Conservation (phyloP, 2,888 invertebrate genomes). For the Caenorhabditis zanzibari region DNA sequence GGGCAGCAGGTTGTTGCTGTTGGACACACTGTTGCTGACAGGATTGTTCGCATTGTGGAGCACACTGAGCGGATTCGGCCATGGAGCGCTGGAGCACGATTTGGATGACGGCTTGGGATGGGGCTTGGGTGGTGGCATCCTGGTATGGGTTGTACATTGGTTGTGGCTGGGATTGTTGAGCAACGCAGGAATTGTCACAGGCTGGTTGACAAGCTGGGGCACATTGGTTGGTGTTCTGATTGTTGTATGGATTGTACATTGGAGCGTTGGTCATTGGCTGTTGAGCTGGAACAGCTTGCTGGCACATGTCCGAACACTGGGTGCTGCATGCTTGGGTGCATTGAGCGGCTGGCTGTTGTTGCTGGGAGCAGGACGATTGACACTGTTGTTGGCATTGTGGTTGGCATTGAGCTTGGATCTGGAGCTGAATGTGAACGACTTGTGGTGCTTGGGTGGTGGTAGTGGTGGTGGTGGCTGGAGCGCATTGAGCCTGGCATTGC, state of each 20-base stretch:
- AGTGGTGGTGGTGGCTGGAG: conserved; percentile 57
- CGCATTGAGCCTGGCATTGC: conserved; percentile 60
- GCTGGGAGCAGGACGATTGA: conserved; percentile 67
- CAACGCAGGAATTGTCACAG: conserved; percentile 60
- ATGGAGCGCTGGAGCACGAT: conserved; percentile 67
- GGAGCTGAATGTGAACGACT: conserved; percentile 63
- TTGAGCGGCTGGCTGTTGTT: conserved; percentile 68
- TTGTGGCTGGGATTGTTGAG: conserved; percentile 40
- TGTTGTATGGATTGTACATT: conserved; percentile 60
- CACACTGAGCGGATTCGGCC: conserved; percentile 69
- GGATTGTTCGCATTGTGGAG: conserved; percentile 71
- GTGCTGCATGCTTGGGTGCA: conserved; percentile 66
- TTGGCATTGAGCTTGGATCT: conserved; percentile 67
- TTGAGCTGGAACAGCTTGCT: conserved; percentile 52
- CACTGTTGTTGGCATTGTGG: conserved; percentile 74
- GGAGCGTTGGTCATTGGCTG: conserved; percentile 39
- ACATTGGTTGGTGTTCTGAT: conserved; percentile 26
- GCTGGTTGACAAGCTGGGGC: conserved; percentile 66
- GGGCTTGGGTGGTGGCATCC: conserved; percentile 29
- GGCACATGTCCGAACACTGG: conserved; percentile 65
- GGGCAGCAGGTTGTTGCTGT: conserved; percentile 70
- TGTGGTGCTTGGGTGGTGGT: conserved; percentile 64
- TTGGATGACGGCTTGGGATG: conserved; percentile 51
- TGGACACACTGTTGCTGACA: conserved; percentile 72
- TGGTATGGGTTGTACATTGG: conserved; percentile 61